Evolutionary conservation across 2,888 invertebrate species (phyloP), one percentile per base, ranked within the genome.

Genomic region (Tridacna gigas): DNA sequence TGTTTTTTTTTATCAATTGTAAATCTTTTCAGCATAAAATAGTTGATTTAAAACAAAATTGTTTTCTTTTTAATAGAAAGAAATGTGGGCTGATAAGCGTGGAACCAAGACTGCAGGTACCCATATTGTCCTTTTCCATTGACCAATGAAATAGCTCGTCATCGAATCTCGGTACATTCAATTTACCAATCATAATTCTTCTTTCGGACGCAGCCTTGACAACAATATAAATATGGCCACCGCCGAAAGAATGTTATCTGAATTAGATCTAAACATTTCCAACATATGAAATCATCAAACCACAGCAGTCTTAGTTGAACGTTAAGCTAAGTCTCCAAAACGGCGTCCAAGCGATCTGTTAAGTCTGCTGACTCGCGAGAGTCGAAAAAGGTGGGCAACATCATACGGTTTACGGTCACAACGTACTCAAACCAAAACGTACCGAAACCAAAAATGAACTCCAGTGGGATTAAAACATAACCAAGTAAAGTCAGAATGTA

Each of bases 181-280:
- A 37, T 84, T 0, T 45, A 56, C 86, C 83, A 86, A 86, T 86
- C n/a, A 69, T 63, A 73, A 5, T 12, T 4, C 25, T 12, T n/a
- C 69, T 86, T 77, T 45, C 73, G 75, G 51, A 18, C 18, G 22
- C 22, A n/a, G 48, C 86, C 86, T 83, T 86, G 82, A 82, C 79
- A 74, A 86, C 86, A 83, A 78, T 67, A 37, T 37, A 69, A 83
- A 80, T 65, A 86, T 86, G 86, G 86, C 79, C 28, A 82, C 37
- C 47, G 2, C 7, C n/a, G 63, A 74, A 77, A 75, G 66, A 80
- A 79, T 51, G 25, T 73, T 47, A 12, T 65, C 22, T 65, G 63
- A 74, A 60, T 67, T 37, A 67, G 63, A 75, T 76, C 15, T 65
- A n/a, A 66, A 26, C 71, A 51, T 71, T 15, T 71, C 26, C 45